Evolutionary conservation across 2,113 vertebrate species (phyloP).

Genomic region (Carassius auratus): DNA sequence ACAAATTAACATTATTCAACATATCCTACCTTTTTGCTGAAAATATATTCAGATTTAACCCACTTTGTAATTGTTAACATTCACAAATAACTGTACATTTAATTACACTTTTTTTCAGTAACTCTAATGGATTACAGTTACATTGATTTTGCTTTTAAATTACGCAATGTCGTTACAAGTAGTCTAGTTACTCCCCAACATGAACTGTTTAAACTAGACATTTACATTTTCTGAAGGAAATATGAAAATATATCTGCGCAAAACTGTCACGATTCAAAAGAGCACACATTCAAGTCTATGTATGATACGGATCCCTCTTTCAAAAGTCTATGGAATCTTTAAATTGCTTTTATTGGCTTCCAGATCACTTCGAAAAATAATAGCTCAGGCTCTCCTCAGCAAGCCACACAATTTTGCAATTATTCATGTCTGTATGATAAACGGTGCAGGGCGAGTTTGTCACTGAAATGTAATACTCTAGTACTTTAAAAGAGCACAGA

Average conservation of each 20-base stretch:
- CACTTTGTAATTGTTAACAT: no score
- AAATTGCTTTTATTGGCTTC: neutral
- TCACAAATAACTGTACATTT: no score
- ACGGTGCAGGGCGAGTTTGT: neutral
- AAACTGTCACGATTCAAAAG: neutral
- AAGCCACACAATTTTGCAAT: neutral
- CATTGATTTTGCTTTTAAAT: no score
- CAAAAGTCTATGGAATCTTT: neutral
- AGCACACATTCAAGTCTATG: neutral
- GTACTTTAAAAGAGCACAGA: neutral
- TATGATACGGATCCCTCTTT: neutral
- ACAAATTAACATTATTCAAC: no score
- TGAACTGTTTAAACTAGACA: neutral
- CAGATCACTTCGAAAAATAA: neutral
- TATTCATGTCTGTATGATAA: neutral
- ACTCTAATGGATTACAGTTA: no score
- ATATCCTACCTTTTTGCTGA: no score
- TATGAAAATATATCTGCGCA: neutral
- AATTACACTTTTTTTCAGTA: no score
- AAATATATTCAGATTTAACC: no score
- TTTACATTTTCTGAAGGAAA: neutral
- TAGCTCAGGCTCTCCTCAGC: slow-evolving; percentile 4
- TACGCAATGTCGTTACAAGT: no score
- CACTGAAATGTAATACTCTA: slow-evolving; percentile 1
- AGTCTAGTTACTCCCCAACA: no score